Evolutionary conservation across 1,140 invertebrate species (phyloP).

Genomic region (Caerostris darwini): DNA sequence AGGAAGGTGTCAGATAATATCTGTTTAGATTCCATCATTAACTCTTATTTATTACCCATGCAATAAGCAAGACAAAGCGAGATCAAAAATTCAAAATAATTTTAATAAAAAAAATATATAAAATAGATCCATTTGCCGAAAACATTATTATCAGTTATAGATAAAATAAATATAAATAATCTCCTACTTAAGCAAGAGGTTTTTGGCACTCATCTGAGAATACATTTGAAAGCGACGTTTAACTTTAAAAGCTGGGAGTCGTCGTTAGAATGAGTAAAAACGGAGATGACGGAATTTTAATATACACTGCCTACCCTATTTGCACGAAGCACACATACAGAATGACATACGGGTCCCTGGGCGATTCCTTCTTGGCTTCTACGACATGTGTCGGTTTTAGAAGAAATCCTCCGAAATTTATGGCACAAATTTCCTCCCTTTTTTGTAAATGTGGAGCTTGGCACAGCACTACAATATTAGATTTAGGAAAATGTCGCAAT

Average conservation of each 20-base stretch:
- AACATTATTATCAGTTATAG: no score
- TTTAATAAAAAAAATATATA: no score
- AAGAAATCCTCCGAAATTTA: slow-evolving; percentile 56
- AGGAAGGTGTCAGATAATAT: no score
- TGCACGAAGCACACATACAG: slow-evolving; percentile 36
- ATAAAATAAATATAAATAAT: background rate
- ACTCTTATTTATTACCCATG: no score
- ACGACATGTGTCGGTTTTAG: slow-evolving; percentile 25
- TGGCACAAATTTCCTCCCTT: slow-evolving; percentile 53
- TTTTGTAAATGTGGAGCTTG: slow-evolving; percentile 11
- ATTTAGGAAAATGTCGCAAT: slow-evolving; percentile 66
- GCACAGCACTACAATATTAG: slow-evolving; percentile 36
- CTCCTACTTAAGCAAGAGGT: background rate
- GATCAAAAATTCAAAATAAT: no score
- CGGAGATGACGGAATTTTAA: slow-evolving; percentile 27
- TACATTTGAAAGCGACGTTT: background rate
- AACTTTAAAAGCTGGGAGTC: background rate
- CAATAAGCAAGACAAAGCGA: no score
- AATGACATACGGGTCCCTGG: slow-evolving; percentile 33
- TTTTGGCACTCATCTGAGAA: background rate
- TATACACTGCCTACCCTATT: slow-evolving; percentile 3
- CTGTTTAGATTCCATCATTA: no score
- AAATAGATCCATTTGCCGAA: no score
- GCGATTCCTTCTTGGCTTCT: slow-evolving; percentile 22
- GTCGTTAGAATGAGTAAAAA: background rate